These are phyloP conservation scores for Melanerpes aurifrons DNA, from an alignment of 2,113 vertebrate species.

Conservation along the genomic window DNA sequence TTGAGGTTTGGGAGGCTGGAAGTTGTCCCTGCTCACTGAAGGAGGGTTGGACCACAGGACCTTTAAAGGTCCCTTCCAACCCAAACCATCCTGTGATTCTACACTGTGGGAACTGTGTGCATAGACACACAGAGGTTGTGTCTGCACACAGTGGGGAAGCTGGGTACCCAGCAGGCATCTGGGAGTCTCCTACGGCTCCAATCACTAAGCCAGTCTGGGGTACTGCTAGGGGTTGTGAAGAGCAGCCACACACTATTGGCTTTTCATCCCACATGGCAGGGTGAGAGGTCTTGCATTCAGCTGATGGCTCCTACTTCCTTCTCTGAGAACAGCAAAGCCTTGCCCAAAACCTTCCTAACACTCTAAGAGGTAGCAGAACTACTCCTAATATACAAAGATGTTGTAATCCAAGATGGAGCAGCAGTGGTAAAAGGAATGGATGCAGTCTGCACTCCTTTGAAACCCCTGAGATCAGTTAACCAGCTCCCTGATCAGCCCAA, in stretches of 20 bases:
- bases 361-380: neutral
- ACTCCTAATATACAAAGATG: neutral
- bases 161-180: neutral
- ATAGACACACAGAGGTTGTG: neutral
- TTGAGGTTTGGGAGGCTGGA: neutral
- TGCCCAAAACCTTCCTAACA: neutral
- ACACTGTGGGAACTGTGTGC: accelerated
- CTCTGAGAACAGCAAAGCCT: neutral
- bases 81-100: too few species aligned
- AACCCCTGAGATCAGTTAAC: neutral
- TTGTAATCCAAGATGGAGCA: neutral
- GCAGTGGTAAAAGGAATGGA: neutral
- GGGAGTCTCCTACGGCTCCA: neutral
- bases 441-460: neutral
- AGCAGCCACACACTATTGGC: neutral
- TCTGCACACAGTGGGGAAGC: accelerated
- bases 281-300: neutral
- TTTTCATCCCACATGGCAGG: neutral
- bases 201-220: neutral
- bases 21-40: too few species aligned
- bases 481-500: neutral
- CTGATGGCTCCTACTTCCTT: neutral
- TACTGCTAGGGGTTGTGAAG: neutral
- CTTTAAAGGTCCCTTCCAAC: too few species aligned
- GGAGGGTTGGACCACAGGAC: too few species aligned